phyloP scores from a whole-genome alignment of 1,140 invertebrate genomes.

The Drosophila pruinosa region DNA sequence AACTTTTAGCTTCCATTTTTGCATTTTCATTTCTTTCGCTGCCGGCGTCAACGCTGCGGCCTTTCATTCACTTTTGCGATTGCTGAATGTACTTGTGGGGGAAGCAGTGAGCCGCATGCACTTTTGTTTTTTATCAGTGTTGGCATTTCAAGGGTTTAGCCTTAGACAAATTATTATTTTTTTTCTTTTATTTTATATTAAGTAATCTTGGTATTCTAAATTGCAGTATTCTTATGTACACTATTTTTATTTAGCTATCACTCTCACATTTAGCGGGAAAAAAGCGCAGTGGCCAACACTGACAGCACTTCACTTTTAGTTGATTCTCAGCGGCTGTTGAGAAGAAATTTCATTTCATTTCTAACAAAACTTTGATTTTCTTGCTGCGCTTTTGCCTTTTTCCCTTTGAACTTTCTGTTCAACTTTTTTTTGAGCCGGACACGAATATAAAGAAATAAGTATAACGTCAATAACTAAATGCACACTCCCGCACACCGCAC shows the following conservation, averaged over 20 bases:
- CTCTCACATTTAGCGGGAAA: background rate
- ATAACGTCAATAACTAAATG: conserved; percentile 32
- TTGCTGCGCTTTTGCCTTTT: conserved; percentile 2
- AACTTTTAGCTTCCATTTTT: conserved; percentile 40
- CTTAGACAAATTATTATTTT: background rate
- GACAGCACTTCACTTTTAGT: conserved; percentile 21
- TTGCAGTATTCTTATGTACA: too few species aligned
- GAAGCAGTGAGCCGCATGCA: background rate
- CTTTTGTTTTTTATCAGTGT: conserved; percentile 9
- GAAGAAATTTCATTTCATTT: conserved; percentile 33
- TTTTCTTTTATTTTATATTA: too few species aligned
- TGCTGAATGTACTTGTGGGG: background rate
- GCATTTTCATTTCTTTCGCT: conserved; percentile 40
- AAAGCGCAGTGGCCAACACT: background rate
- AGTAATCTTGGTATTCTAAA: too few species aligned
- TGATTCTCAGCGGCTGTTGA: conserved; percentile 1
- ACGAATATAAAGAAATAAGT: conserved; percentile 38
- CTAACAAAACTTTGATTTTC: conserved; percentile 28
- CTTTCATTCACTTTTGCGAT: conserved; percentile 21
- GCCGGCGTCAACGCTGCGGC: conserved; percentile 7
- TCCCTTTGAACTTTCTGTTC: conserved; percentile 32
- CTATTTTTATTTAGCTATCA: too few species aligned
- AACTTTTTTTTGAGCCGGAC: conserved; percentile 33
- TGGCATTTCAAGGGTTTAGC: background rate
- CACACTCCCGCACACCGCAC: background rate